phyloP scores from a whole-genome alignment of 2,113 vertebrate genomes.

The Cromileptes altivelis region DNA sequence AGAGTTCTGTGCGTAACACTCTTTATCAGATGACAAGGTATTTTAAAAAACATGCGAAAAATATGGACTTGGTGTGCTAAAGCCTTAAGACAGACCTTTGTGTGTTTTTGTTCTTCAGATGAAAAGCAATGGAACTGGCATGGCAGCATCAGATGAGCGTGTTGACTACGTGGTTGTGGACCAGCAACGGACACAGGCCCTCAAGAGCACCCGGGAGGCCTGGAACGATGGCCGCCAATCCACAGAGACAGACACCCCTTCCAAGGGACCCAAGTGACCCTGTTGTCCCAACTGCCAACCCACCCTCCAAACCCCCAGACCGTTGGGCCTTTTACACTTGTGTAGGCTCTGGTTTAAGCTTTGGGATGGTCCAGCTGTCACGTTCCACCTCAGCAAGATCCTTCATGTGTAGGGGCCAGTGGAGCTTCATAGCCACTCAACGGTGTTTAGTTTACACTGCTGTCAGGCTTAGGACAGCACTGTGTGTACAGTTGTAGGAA shows the following conservation, averaged over 20 bases:
- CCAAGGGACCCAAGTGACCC: constrained; percentile 92
- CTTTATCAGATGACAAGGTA: too few relatives aligned
- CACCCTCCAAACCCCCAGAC: constrained; percentile 39
- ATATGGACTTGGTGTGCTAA: too few relatives aligned
- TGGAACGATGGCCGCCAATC: constrained; percentile 97
- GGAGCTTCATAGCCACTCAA: constrained; percentile 58
- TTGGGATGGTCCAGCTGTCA: constrained; percentile 35
- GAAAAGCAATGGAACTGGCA: constrained; percentile 93
- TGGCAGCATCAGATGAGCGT: constrained; percentile 93
- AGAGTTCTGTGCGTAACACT: too few relatives aligned
- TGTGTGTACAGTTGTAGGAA: constrained; percentile 61
- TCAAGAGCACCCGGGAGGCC: constrained; percentile 96
- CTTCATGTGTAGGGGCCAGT: constrained; percentile 45
- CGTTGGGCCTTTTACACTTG: constrained; percentile 25
- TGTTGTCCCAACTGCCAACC: constrained; percentile 25
- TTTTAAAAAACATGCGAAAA: too few relatives aligned
- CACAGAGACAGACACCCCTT: constrained; percentile 92
- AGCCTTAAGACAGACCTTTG: not conserved
- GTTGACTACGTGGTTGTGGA: constrained; percentile 98
- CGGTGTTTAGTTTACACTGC: constrained; percentile 80
- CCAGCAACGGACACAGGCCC: constrained; percentile 95
- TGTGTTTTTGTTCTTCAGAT: constrained; percentile 79
- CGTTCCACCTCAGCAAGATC: constrained; percentile 44
- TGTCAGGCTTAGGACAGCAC: constrained; percentile 67
- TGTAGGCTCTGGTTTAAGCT: constrained; percentile 46